These are phyloP conservation scores for Phrynosoma blainvillii DNA, from an alignment of 2,113 vertebrate genomes.

Conservation along the genomic window DNA sequence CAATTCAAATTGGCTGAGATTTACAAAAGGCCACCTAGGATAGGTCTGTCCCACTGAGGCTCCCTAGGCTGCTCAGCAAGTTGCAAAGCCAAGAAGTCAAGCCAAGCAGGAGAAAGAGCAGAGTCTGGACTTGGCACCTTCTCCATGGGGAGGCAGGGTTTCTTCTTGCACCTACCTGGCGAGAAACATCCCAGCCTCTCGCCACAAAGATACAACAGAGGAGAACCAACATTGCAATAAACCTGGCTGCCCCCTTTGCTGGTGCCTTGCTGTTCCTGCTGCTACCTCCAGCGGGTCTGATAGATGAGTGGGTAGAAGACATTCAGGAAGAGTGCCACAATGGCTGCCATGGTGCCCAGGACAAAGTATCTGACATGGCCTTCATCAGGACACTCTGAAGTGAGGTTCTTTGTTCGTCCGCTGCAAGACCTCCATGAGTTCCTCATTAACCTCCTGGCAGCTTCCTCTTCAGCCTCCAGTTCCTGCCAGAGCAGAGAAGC, in stretches of 20 bases:
- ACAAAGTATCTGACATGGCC: slow-evolving; percentile 91
- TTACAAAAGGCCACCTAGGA: neutral
- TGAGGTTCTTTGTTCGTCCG: slow-evolving; percentile 72
- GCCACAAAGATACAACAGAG: neutral
- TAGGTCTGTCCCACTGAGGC: neutral
- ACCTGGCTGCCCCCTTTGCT: neutral
- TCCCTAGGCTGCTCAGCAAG: neutral
- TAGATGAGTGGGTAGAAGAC: slow-evolving; percentile 89
- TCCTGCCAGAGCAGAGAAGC: slow-evolving; percentile 99
- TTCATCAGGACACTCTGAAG: slow-evolving; percentile 82
- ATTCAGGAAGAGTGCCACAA: slow-evolving; percentile 90
- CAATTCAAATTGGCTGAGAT: neutral
- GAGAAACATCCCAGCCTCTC: slow-evolving; percentile 19
- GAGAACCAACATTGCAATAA: slow-evolving; percentile 24
- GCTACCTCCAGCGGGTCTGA: slow-evolving; percentile 83
- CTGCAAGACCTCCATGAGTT: slow-evolving; percentile 70
- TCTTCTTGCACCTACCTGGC: slow-evolving; percentile 13
- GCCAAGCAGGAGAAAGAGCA: neutral
- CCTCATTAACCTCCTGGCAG: slow-evolving; percentile 70
- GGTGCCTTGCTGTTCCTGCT: neutral
- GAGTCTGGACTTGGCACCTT: neutral
- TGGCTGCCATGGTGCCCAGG: slow-evolving; percentile 87
- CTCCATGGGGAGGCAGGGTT: slow-evolving; percentile 8
- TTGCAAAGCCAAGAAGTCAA: neutral
- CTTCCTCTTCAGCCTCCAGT: slow-evolving; percentile 91